Base-by-base conservation (phyloP, 2,113 vertebrate species). In the Brienomyrus longianalis region DNA sequence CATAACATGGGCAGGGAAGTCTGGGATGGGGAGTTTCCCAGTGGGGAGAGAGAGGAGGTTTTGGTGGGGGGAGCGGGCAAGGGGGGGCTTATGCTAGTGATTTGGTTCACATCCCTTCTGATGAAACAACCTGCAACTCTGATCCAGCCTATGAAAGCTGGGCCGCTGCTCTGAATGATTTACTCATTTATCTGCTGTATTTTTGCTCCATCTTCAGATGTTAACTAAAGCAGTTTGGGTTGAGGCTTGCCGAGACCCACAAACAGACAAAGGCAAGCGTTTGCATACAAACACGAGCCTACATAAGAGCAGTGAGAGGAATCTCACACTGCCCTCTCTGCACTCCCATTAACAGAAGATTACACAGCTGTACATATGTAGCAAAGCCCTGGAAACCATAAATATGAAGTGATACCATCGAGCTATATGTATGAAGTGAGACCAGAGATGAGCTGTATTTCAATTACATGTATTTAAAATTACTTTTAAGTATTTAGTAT, bases 41-140 rank as follows among this genome's bases (percentile, higher is more conserved):
- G 39, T 23, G 19, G 19, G 80, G 43, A 47, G 80, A 83, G 45
- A 23, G 80, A 83, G 19, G 31, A 66, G 59, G 59, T 66, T 43
- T 35, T 17, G 35, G 4, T 6, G 31, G 39, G n/a, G 31, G 15
- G 74, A 15, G 35, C 5, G 6, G 11, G 80, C 5, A 5, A 21
- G 23, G 39, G 83, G 43, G 83, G 45, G 83, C 43, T 84, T 84
- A 35, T 80, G 35, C 17, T 80, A 43, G 74, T 84, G 83, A 48
- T 48, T 84, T 84, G 83, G 39, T 47, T 84, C 83, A n/a, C 21
- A 84, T 84, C 43, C 83, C 45, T 39, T 48, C 77, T 89, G 89
- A 89, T 89, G 89, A 59, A 89, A 89, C 35, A 62, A 52, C 8
- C 54, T 89, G 89, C 89, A 89, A 89, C 35, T 62, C 3, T 59